Evolutionary conservation across 1,140 invertebrate genomes (phyloP).

Genomic region (Harlomillsia oculata): DNA sequence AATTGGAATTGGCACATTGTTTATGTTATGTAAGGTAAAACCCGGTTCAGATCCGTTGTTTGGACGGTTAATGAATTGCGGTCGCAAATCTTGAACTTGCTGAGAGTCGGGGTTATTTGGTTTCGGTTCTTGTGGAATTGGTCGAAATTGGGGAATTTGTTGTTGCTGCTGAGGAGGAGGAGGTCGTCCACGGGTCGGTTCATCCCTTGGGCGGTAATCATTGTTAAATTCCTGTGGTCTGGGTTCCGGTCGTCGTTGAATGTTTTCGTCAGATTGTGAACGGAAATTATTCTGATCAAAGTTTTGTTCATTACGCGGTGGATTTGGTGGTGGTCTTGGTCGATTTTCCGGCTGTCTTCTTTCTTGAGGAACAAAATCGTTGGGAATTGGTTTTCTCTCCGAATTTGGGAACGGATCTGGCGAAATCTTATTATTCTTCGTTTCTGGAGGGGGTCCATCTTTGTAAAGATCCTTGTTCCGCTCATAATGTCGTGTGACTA

Average conservation of each 20-base stretch:
- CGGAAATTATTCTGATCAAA: too few species aligned
- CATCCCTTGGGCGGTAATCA: too few species aligned
- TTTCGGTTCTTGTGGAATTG: too few species aligned
- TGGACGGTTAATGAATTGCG: not conserved
- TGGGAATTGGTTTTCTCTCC: not conserved
- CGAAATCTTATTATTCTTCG: not conserved
- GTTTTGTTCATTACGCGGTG: not conserved
- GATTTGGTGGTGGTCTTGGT: not conserved
- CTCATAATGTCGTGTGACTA: conserved; percentile 24
- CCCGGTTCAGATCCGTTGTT: not conserved
- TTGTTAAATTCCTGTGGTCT: too few species aligned
- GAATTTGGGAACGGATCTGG: not conserved
- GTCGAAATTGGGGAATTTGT: too few species aligned
- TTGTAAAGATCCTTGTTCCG: conserved; percentile 30
- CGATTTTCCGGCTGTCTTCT: not conserved
- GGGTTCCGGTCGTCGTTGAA: too few species aligned
- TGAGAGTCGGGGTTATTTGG: not conserved
- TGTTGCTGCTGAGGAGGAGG: not conserved
- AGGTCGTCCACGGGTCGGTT: too few species aligned
- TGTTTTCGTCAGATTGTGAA: too few species aligned
- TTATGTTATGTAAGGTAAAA: too few species aligned
- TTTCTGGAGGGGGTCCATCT: not conserved
- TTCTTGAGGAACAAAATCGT: not conserved
- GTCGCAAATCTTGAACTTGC: not conserved
- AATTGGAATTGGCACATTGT: too few species aligned